Evolutionary conservation across 2,113 vertebrate species (phyloP), one percentile per base, ranked within the genome.

Genomic region (Atlantisia rogersi): DNA sequence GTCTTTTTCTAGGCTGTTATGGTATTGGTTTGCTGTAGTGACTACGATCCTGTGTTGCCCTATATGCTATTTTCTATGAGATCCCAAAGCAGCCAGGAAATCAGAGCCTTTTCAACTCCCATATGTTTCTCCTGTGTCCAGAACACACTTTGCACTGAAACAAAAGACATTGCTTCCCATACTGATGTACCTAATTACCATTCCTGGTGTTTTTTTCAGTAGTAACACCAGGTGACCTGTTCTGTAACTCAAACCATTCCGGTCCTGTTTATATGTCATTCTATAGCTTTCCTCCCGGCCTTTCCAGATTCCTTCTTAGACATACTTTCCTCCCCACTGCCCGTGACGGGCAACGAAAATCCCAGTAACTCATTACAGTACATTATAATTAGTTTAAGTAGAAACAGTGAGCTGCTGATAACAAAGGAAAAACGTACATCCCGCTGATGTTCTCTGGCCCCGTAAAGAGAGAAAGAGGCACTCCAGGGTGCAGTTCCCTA

Each of bases 31-130:
- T 69, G 20, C 60, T 68, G 9, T 29, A 32, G 4, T 76, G 28
- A 25, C 52, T 25, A 4, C 0, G 3, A 21, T n/a, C 37, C 44
- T 63, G 5, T 37, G 10, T 26, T 39, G 9, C 22, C 13, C 5
- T 78, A 0, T 0, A 39, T 2, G 5, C 0, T 37, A 11, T 63
- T 83, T 82, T 86, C 56, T 42, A 12, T 42, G 22, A 67, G 52
- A 81, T 63, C 17, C 9, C 9, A 60, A 74, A 60, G 15, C 58
- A 69, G 4, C 2, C 10, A 56, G 42, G 22, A 67, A 86, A 56
- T 15, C 62, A 19, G 8, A 67, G 15, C 2, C 26, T 74, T 84
- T 86, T 67, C 25, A 65, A 21, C 10, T 80, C 6, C 12, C 12
- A 5, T 35, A 24, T n/a, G 5, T 74, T 80, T 86, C 56, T 88